phyloP scores from a whole-genome alignment of 2,797 vertebrate genomes.

The Vipera latastei region DNA sequence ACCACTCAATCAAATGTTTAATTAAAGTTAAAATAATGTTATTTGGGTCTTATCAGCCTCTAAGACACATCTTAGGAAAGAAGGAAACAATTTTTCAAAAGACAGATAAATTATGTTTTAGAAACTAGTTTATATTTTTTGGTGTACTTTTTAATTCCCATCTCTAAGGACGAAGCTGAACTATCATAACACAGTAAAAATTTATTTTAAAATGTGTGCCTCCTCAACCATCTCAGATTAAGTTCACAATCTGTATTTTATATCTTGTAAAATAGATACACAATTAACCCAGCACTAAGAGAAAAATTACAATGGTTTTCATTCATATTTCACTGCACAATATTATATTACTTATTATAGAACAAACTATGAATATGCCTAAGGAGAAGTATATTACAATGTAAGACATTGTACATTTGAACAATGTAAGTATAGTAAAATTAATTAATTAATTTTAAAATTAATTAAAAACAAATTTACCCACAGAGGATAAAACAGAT shows the following conservation, averaged over 20 bases:
- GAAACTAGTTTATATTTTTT: conserved; percentile 11
- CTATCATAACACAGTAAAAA: conserved; percentile 33
- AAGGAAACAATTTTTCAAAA: conserved; percentile 34
- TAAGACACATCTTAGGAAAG: conserved; percentile 32
- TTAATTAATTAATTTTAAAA: background rate
- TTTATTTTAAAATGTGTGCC: background rate
- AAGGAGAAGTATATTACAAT: background rate
- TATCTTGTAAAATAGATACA: background rate
- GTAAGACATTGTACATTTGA: background rate
- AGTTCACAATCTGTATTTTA: background rate
- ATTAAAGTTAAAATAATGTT: conserved; percentile 48
- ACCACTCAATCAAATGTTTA: conserved; percentile 57
- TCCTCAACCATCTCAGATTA: background rate
- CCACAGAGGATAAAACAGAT: background rate
- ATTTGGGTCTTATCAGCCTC: conserved; percentile 42
- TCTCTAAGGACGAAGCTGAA: conserved; percentile 24
- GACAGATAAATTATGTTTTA: conserved; percentile 24
- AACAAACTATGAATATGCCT: background rate
- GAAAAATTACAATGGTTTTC: background rate
- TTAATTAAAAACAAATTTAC: background rate
- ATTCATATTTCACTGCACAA: background rate
- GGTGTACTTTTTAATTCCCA: background rate
- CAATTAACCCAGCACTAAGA: background rate
- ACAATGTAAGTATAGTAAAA: background rate
- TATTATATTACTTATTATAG: background rate